Evolutionary conservation across 1,140 invertebrate genomes (phyloP), one percentile per base, ranked within the genome.

Genomic region (Heliconius congener): DNA sequence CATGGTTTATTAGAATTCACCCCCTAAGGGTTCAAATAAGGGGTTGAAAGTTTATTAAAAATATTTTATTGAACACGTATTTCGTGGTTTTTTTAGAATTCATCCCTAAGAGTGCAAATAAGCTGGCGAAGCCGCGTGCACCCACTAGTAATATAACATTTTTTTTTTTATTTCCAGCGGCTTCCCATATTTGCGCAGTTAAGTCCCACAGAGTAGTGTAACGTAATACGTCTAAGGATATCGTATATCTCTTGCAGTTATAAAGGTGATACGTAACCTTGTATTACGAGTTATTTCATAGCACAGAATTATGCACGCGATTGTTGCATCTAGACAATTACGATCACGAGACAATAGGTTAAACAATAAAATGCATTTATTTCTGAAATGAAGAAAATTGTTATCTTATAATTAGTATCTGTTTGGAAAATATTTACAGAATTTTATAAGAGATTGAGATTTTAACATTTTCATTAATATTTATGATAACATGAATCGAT

Each of bases 201-300:
- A 57, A 76, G 37, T 76, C 60, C 74, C 34, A 13, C 57, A 37
- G 74, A 8, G 34, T 8, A 37, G 66, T 66, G 74, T 76, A 76
- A 76, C 57, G 74, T 76, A 66, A 76, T 76, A 76, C 57, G 1
- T 34, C 6, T 55, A 60, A 77, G 76, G 73, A 66, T 81, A 74
- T 78, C 76, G 76, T 71, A 76, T 81, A 70, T 76, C 80, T 60
- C 52, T 74, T 73, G 80, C 80, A 77, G 71, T 81, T 81, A 76
- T 75, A 78, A 77, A 81, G 73, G 74, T 77, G 50, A 77, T 71
- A 30, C 73, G 57, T 81, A 81, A 78, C 80, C 80, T 81, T 81
- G 80, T 76, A 78, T 81, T 81, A 78, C 46, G 76, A 78, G 46
- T 78, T 74, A 74, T 81, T 81, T 76, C 76, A 75, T 77, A 66